Base-by-base conservation (phyloP, 2,113 vertebrate genomes). In the Acrocephalus kingi region DNA sequence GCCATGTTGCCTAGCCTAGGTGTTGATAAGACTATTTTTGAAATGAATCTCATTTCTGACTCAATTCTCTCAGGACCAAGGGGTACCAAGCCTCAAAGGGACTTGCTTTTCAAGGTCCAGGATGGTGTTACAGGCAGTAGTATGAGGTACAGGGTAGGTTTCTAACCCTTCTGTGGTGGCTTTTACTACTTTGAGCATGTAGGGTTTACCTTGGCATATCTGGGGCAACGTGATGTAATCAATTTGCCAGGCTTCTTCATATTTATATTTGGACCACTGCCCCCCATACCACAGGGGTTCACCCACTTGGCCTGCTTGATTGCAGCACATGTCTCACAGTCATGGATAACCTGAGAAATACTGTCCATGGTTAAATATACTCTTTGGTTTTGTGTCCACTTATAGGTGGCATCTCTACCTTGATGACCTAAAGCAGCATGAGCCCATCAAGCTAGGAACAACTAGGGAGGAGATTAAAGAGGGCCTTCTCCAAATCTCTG, bases 161-260 rank as follows among this genome's bases (percentile, higher is more conserved):
- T 55, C 6, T 1, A 66, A 19, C 15, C 6, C 35, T 19, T 0
- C 4, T 0, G 3, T 35, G 39, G 25, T 15, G 33, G 49, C 20
- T 35, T 66, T 2, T 11, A 24, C 11, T 3, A 23, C 35, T 5
- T 33, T 55, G 9, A 55, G 61, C 5, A 79, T 2, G 0, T 45
- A 35, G 15, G 0, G 3, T 24, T 64, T 54, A 1, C 15, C 24
- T 30, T 54, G 61, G 39, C 0, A 0, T 6, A 14, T 30, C 2
- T 43, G 76, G 19, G 31, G 37, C 37, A 54, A 1, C 45, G 33
- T 30, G 7, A 55, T 30, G 7, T 17, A 54, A 7, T 54, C 19
- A 14, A 24, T 55, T 2, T 66, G 3, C 20, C 39, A 45, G 49
- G 15, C 11, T 7, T 54, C 37, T 2, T 17, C 11, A 13, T 27